Percentiles rank a stretch among this genome's conserved stretches.
phyloP scores from a whole-genome alignment of 2,888 invertebrate genomes.

The Polylopha cassiicola region DNA sequence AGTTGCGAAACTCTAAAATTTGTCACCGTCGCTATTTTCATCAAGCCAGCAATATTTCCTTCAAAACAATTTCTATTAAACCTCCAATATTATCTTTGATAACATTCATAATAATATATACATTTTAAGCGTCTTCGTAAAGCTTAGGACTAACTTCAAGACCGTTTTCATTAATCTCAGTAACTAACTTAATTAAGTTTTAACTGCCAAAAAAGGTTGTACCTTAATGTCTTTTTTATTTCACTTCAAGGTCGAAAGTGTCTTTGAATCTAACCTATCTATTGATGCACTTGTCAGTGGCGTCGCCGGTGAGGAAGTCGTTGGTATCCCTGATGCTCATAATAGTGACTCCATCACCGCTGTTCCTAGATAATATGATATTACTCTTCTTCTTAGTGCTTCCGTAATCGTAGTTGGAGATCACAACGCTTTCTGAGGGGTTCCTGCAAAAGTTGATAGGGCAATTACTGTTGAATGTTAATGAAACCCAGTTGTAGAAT shows the following conservation, averaged over 20 bases:
- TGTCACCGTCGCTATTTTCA: no score
- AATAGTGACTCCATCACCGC: conserved; percentile 63
- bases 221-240: conserved; percentile 10
- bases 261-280: conserved; percentile 42
- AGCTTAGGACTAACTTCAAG: no score
- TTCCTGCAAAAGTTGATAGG: conserved; percentile 62
- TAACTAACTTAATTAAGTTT: no score
- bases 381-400: conserved; percentile 69
- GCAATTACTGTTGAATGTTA: conserved; percentile 44
- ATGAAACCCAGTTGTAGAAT: no score
- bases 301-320: conserved; percentile 52
- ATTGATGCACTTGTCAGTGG: conserved; percentile 54
- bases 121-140: no score
- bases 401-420: conserved; percentile 72
- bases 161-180: no score
- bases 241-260: conserved; percentile 18
- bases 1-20: no score
- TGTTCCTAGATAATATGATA: conserved; percentile 60
- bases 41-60: no score
- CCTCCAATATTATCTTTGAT: no score
- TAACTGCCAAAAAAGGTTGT: no score
- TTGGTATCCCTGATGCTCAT: conserved; percentile 60
- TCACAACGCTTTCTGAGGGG: conserved; percentile 70
- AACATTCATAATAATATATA: no score
- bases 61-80: no score